Conservation (phyloP, 2,888 invertebrate species). For the Athetis lepigone region DNA sequence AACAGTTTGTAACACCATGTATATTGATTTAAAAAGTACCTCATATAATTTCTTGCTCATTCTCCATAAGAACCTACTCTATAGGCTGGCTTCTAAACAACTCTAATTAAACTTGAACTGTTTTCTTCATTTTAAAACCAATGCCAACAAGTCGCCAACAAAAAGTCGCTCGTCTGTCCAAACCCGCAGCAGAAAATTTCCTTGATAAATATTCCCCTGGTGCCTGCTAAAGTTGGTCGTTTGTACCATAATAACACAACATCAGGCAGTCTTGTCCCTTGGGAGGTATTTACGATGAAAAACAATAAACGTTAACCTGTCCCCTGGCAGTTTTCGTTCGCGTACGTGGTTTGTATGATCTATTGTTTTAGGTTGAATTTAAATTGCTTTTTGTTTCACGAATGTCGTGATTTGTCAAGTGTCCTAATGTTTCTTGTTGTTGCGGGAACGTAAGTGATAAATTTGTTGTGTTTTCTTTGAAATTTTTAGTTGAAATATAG, state of each 20-base stretch:
- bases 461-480: not conserved
- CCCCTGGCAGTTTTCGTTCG: conserved; percentile 52
- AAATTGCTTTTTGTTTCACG: conserved; percentile 27
- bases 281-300: conserved; percentile 62
- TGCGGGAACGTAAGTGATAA: not conserved
- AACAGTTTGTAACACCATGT: no score
- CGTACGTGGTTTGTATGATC: conserved; percentile 51
- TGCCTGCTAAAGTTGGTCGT: conserved; percentile 52
- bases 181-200: conserved; percentile 48
- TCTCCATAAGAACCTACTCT: no score
- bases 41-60: no score
- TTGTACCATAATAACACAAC: conserved; percentile 56
- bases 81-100: no score
- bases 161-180: no score
- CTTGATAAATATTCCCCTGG: conserved; percentile 61
- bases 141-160: no score
- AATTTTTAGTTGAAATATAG: not conserved
- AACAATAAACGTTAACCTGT: conserved; percentile 70
- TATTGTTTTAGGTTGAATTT: conserved; percentile 46
- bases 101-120: no score
- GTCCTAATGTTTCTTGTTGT: not conserved
- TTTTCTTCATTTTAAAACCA: no score
- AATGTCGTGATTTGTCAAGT: conserved; percentile 26
- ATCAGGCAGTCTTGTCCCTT: conserved; percentile 43
- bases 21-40: no score